phyloP scores from a whole-genome alignment of 2,797 vertebrate species.

The Liasis olivaceus region DNA sequence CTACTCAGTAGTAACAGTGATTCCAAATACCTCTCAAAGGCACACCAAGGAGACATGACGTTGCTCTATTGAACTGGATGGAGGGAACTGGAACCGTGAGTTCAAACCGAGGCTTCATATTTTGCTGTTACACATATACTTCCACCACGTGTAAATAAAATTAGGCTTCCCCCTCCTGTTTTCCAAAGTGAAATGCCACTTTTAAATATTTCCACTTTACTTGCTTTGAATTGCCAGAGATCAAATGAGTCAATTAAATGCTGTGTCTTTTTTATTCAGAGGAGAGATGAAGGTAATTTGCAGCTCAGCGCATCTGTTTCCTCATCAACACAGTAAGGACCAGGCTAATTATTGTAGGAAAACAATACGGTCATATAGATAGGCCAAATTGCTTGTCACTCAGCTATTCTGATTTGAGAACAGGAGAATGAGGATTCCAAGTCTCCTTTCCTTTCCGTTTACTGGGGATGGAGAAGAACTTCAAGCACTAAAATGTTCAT shows the following conservation, averaged over 20 bases:
- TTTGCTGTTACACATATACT: not conserved
- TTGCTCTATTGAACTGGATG: not conserved
- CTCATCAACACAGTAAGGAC: constrained; percentile 79
- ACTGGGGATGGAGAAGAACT: not conserved
- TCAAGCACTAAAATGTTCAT: constrained; percentile 51
- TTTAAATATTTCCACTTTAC: constrained; percentile 74
- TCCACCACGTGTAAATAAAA: not conserved
- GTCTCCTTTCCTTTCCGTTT: constrained; percentile 33
- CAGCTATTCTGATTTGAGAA: constrained; percentile 70
- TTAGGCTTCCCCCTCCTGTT: not conserved
- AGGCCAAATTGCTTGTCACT: constrained; percentile 83
- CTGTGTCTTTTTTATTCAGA: constrained; percentile 77
- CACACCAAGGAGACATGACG: not conserved
- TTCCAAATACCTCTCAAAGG: constrained; percentile 3
- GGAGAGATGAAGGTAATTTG: constrained; percentile 87
- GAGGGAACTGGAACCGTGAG: not conserved
- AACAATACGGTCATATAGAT: constrained; percentile 83
- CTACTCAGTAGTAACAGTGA: not conserved
- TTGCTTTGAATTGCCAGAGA: constrained; percentile 79
- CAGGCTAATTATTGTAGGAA: constrained; percentile 80
- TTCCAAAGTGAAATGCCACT: constrained; percentile 60
- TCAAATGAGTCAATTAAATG: constrained; percentile 93
- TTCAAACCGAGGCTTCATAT: not conserved
- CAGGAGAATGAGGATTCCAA: constrained; percentile 61
- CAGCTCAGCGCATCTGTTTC: constrained; percentile 86